Conservation (phyloP, 2,888 invertebrate species). For the Tipula confusa region DNA sequence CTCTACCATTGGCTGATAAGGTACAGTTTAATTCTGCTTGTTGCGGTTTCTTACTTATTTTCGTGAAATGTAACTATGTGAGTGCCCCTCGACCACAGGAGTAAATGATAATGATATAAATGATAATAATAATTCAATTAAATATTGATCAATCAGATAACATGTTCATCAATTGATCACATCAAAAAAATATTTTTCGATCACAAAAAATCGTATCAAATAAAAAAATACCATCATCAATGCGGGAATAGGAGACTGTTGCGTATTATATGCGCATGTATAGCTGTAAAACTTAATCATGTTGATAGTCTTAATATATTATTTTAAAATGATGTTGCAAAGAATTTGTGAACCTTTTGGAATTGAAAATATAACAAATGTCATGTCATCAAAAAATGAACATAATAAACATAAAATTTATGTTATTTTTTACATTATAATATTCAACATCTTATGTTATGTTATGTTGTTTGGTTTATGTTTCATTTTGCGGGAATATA, state of each 20-base stretch:
- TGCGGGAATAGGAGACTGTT: background rate
- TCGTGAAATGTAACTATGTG: no score
- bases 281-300: slow-evolving; percentile 8
- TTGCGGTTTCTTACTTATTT: no score
- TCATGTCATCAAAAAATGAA: slow-evolving; percentile 25
- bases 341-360: slow-evolving; percentile 12
- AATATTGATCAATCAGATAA: slow-evolving; percentile 12
- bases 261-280: background rate
- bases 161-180: slow-evolving; percentile 12
- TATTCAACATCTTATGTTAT: background rate
- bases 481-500: slow-evolving; percentile 20
- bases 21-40: no score
- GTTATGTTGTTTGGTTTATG: slow-evolving; percentile 12
- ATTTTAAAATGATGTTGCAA: background rate
- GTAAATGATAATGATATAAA: no score
- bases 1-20: no score
- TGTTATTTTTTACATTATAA: background rate
- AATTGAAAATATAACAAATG: background rate
- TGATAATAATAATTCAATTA: background rate
- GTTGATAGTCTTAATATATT: background rate
- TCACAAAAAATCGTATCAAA: background rate
- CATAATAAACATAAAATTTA: slow-evolving; percentile 25
- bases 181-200: background rate
- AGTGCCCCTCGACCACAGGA: no score
- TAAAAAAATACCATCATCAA: background rate